phyloP scores from a whole-genome alignment of 2,888 invertebrate genomes.

The Cabera pusaria region DNA sequence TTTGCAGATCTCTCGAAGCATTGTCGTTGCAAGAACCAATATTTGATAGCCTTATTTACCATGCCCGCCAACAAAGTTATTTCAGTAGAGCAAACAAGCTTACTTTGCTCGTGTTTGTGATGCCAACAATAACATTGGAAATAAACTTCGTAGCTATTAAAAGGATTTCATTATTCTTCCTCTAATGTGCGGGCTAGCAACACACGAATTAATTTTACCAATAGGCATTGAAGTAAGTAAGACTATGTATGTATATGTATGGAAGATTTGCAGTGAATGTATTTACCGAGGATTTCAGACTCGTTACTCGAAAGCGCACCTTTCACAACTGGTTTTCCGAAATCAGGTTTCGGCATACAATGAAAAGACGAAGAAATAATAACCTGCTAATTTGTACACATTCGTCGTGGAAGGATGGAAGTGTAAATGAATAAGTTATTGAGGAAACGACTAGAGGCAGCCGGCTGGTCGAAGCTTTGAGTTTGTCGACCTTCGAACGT shows the following conservation, averaged over 20 bases:
- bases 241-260: too few relatives aligned
- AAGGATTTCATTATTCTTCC: conserved; percentile 18
- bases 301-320: conserved; percentile 25
- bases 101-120: conserved; percentile 5
- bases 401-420: conserved; percentile 35
- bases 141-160: conserved; percentile 9
- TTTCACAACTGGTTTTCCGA: conserved; percentile 37
- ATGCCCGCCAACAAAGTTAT: too few relatives aligned
- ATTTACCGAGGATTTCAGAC: conserved; percentile 17
- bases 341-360: conserved; percentile 32
- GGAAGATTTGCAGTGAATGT: conserved; percentile 4
- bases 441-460: conserved; percentile 49
- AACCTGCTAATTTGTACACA: conserved; percentile 17
- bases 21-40: too few relatives aligned
- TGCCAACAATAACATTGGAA: conserved; percentile 12
- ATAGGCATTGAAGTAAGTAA: too few relatives aligned
- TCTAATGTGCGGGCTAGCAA: too few relatives aligned
- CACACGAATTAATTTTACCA: too few relatives aligned
- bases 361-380: conserved; percentile 19
- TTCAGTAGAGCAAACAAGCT: too few relatives aligned
- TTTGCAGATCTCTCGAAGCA: too few relatives aligned
- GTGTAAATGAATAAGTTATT: conserved; percentile 48
- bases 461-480: conserved; percentile 37
- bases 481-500: conserved; percentile 63
- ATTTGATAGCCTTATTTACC: too few relatives aligned